phyloP scores from a whole-genome alignment of 2,113 vertebrate genomes.

The Sula dactylatra region DNA sequence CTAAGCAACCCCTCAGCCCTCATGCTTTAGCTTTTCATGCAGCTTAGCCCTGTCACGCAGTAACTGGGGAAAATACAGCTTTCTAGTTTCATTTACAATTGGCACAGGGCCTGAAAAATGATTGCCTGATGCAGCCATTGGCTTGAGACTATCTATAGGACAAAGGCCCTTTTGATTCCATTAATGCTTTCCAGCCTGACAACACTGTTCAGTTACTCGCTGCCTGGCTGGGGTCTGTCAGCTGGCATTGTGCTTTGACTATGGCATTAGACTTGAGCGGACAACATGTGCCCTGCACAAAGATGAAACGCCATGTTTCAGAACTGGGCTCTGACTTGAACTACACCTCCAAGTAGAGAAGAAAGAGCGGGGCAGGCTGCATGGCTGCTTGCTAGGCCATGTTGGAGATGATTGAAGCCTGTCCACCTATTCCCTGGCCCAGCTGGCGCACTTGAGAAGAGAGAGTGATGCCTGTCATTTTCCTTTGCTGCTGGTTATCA shows the following conservation, averaged over 20 bases:
- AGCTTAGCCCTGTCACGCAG: background rate
- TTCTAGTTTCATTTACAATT: background rate
- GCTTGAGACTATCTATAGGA: background rate
- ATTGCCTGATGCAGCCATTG: background rate
- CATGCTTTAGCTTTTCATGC: background rate
- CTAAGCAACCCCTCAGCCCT: background rate
- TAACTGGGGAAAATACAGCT: background rate
- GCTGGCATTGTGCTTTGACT: background rate
- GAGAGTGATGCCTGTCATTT: background rate
- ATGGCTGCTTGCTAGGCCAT: background rate
- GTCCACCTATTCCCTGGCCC: background rate
- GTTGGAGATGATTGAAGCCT: background rate
- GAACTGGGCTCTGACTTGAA: background rate
- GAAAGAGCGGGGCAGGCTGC: background rate
- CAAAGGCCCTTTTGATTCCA: slow-evolving; percentile 18
- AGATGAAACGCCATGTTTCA: background rate
- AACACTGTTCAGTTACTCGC: rapidly evolving
- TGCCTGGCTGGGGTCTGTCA: background rate
- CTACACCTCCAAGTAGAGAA: background rate
- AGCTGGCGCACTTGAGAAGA: background rate
- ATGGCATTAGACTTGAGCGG: background rate
- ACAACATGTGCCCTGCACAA: background rate
- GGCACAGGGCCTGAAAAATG: background rate
- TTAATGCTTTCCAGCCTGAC: background rate
- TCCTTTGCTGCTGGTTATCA: background rate